These are phyloP conservation scores for Hipparchia sbordonii DNA, from an alignment of 2,888 invertebrate species.

Conservation along the genomic window DNA sequence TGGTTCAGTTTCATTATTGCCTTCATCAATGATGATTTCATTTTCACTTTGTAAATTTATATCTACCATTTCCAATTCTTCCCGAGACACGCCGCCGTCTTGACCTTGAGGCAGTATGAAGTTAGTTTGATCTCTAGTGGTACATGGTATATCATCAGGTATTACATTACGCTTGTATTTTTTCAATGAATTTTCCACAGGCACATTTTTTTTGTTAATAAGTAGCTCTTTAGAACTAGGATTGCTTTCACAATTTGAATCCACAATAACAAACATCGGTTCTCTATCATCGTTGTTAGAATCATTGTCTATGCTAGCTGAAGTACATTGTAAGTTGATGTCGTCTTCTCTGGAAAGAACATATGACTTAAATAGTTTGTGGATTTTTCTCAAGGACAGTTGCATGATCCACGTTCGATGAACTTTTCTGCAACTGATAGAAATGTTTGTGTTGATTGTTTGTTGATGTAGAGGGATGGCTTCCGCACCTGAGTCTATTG, in stretches of 20 bases:
- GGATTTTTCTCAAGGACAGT: conserved; percentile 34
- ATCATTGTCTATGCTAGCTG: conserved; percentile 44
- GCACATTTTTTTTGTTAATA: conserved; percentile 44
- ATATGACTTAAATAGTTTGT: conserved; percentile 53
- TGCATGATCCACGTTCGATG: conserved; percentile 40
- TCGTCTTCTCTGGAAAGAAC: conserved; percentile 63
- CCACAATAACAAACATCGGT: conserved; percentile 56
- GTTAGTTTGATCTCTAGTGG: conserved; percentile 51
- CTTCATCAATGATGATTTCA: conserved; percentile 47
- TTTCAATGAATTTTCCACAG: conserved; percentile 44
- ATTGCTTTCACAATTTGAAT: conserved; percentile 52
- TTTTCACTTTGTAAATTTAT: conserved; percentile 61
- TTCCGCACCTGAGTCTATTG: conserved; percentile 49
- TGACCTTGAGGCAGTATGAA: conserved; percentile 35
- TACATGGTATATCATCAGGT: conserved; percentile 51
- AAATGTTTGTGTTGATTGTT: conserved; percentile 52
- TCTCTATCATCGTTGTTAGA: conserved; percentile 48
- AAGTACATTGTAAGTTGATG: conserved; percentile 46
- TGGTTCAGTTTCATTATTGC: conserved; percentile 46
- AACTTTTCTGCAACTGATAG: conserved; percentile 55
- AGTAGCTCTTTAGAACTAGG: conserved; percentile 54
- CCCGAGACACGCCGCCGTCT: conserved; percentile 50
- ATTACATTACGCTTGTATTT: conserved; percentile 45
- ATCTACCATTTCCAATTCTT: conserved; percentile 56
- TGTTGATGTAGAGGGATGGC: conserved; percentile 34